Evolutionary conservation across 2,113 vertebrate genomes (phyloP), one percentile per base, ranked within the genome.

Genomic region (Cryptoleucopteryx plumbea): DNA sequence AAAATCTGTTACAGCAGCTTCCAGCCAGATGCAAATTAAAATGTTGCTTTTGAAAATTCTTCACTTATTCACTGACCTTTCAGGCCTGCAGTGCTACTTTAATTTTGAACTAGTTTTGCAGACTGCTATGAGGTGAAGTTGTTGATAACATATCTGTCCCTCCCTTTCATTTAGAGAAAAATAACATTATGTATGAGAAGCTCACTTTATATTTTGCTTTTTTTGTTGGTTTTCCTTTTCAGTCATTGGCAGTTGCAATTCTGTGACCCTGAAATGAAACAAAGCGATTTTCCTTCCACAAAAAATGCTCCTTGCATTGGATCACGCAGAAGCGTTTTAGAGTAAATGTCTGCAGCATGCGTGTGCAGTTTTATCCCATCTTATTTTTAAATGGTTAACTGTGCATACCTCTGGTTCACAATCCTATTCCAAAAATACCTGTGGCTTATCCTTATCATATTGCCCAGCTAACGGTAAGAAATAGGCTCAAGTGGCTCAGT

Each of bases 371-470:
- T 94, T 79, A 85, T 75, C 56, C 65, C 53, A 10, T 80, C 80
- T 93, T 79, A 86, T 72, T 95, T 95, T 88, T 90, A 91, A 95
- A 52, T 68, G 23, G 82, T 78, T 92, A 93, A 79, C 50, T 62
- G 68, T 31, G 7, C 40, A 61, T 93, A 63, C 29, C 85, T 87
- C 91, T 83, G 40, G 38, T 93, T 88, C 59, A 62, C 71, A 83
- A 88, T 90, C 92, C 89, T 70, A 48, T 66, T 94, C 95, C 96
- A 95, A 96, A 97, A 97, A 97, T 97, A 97, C 58, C 22, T 59
- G 79, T 19, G 50, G 53, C 94, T 97, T 97, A 96, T 95, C 91
- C 96, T 97, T 90, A 94, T 96, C 96, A 96, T 94, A 82, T 94
- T 93, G 89, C 90, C 89, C 88, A 94, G 93, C 86, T 97, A 94